These are phyloP conservation scores for Opisthograptis luteolata DNA, from an alignment of 2,888 invertebrate genomes.

Conservation along the genomic window DNA sequence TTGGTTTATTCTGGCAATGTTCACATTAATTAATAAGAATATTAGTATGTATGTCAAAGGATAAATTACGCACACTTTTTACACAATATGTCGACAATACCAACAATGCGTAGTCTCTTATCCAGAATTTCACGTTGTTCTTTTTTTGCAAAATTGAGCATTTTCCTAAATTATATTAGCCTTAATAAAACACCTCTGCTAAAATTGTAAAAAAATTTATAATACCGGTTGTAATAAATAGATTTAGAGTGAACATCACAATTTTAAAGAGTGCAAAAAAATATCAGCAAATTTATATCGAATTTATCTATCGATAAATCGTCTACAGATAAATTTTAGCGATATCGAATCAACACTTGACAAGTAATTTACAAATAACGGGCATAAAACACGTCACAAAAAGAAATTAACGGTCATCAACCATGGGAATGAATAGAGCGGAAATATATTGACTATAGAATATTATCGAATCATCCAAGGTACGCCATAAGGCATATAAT, in stretches of 20 bases:
- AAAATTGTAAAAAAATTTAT: no score
- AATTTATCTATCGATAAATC: conserved; percentile 20
- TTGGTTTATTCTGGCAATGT: no score
- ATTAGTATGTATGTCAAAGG: no score
- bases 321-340: conserved; percentile 11
- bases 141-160: no score
- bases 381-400: conserved; percentile 22
- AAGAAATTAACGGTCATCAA: conserved; percentile 27
- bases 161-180: no score
- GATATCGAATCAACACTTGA: conserved; percentile 18
- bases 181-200: no score
- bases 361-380: conserved; percentile 29
- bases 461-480: conserved; percentile 37
- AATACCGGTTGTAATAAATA: no score
- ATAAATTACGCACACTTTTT: no score
- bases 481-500: conserved; percentile 44
- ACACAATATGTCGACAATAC: no score
- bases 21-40: no score
- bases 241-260: not conserved
- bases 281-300: not conserved
- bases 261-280: not conserved
- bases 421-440: conserved; percentile 20
- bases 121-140: no score
- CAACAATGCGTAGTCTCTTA: no score
- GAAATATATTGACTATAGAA: conserved; percentile 19